Evolutionary conservation across 2,888 invertebrate genomes (phyloP).

Genomic region (Apamea monoglypha): DNA sequence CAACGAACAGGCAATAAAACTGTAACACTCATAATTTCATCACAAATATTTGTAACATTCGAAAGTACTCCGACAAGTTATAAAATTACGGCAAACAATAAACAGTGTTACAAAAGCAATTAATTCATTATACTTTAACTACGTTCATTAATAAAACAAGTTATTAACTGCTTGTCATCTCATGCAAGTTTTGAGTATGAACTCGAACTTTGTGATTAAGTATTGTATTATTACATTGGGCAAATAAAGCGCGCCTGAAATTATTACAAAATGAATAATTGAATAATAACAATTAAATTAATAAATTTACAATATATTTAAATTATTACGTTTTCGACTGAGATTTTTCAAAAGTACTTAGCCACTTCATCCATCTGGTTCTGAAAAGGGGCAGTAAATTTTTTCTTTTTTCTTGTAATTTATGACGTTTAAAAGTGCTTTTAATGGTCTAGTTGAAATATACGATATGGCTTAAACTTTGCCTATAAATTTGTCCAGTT

Average conservation of each 20-base stretch:
- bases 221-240: slow-evolving; percentile 15
- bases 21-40: slow-evolving; percentile 19
- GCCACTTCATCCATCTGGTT: neutral
- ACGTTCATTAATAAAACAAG: slow-evolving; percentile 38
- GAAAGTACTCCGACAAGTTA: slow-evolving; percentile 32
- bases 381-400: neutral
- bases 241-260: slow-evolving; percentile 4
- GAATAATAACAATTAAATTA: no score
- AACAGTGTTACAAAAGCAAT: slow-evolving; percentile 33
- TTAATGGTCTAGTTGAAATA: neutral
- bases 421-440: neutral
- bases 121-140: slow-evolving; percentile 39
- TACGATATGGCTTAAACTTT: neutral
- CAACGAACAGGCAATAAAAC: slow-evolving; percentile 2
- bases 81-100: slow-evolving; percentile 32
- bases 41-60: slow-evolving; percentile 15
- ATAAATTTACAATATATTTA: no score
- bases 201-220: slow-evolving; percentile 39
- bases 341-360: slow-evolving; percentile 1
- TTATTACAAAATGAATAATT: no score
- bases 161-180: slow-evolving; percentile 43
- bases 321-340: neutral
- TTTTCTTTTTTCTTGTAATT: neutral
- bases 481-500: neutral
- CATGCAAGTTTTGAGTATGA: slow-evolving; percentile 39